Evolutionary conservation across 2,797 vertebrate species (phyloP).

Genomic region (Poecilia gillii): DNA sequence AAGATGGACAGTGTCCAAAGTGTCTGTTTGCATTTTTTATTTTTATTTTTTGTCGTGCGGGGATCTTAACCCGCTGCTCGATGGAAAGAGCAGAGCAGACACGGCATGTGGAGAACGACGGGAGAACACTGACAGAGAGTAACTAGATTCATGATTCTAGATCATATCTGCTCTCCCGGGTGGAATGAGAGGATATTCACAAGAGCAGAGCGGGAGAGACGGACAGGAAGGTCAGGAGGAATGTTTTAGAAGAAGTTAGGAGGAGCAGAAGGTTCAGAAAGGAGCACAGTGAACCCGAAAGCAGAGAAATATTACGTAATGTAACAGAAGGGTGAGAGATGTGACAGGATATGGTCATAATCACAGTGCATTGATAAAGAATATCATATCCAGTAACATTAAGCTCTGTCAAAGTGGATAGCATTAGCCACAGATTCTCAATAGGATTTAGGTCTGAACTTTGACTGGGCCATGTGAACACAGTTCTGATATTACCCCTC

Average conservation of each 20-base stretch:
- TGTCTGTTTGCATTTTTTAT: no score
- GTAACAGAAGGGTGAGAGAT: conserved; percentile 9
- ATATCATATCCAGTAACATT: neutral
- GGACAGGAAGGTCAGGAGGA: conserved; percentile 17
- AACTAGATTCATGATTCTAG: conserved; percentile 34
- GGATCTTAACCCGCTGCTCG: neutral
- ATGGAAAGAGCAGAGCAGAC: conserved; percentile 19
- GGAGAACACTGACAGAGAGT: neutral
- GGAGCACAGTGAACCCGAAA: neutral
- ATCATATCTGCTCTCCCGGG: conserved; percentile 15
- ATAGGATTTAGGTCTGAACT: neutral
- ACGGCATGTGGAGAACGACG: neutral
- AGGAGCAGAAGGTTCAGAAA: conserved; percentile 5
- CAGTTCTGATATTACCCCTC: neutral
- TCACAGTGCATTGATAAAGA: neutral
- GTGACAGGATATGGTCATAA: neutral
- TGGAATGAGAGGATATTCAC: conserved; percentile 30
- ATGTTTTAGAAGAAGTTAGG: conserved; percentile 14
- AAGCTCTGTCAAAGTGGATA: neutral
- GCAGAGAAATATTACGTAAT: conserved; percentile 12
- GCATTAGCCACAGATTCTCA: neutral
- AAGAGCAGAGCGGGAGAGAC: neutral
- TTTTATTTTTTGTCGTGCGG: neutral
- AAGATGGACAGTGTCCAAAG: conserved; percentile 24
- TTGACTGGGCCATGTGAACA: neutral